phyloP scores from a whole-genome alignment of 2,888 invertebrate species.

The Diplolepis rosae region DNA sequence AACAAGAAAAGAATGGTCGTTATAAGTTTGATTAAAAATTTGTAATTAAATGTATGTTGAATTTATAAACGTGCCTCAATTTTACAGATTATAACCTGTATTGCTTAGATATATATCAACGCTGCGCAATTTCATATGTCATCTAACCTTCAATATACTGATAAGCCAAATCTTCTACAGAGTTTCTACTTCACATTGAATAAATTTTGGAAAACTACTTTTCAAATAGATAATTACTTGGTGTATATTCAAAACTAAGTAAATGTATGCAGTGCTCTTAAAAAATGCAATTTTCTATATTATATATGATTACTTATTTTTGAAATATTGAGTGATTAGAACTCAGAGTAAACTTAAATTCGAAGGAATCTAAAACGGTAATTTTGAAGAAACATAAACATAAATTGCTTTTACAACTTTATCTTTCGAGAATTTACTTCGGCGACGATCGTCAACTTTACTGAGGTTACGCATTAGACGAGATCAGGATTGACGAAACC shows the following conservation, averaged over 20 bases:
- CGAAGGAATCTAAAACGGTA: background rate
- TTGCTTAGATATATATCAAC: background rate
- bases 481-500: constrained; percentile 50
- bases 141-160: background rate
- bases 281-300: background rate
- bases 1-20: constrained; percentile 13
- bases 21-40: constrained; percentile 18
- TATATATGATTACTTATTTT: background rate
- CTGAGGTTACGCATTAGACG: constrained; percentile 30
- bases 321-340: constrained; percentile 9
- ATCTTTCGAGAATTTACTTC: constrained; percentile 3
- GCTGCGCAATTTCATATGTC: background rate
- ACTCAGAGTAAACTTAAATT: too few relatives aligned
- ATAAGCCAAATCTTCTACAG: too few relatives aligned
- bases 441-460: constrained; percentile 22
- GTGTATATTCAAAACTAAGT: background rate
- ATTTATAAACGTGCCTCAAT: background rate
- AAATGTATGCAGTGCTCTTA: background rate
- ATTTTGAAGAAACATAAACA: background rate
- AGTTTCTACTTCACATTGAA: background rate
- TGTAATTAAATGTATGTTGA: constrained; percentile 14
- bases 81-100: constrained; percentile 15
- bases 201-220: background rate
- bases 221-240: background rate
- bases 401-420: constrained; percentile 21